Base-by-base conservation (phyloP, 2,113 vertebrate genomes). In the Ellobius talpinus region DNA sequence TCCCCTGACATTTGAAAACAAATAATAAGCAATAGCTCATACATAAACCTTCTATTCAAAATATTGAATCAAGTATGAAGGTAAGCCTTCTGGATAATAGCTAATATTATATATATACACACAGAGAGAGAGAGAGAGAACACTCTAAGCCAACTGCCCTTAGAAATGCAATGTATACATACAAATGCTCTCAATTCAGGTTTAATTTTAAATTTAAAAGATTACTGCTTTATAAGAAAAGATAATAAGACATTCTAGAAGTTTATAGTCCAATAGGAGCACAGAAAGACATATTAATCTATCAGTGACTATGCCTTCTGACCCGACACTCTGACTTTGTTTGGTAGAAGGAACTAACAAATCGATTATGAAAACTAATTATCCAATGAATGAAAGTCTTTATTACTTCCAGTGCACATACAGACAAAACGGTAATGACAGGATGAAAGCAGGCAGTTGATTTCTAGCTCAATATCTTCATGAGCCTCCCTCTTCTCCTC, bases 181-280 rank as follows among this genome's bases (percentile, higher is more conserved):
- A 87, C 14, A 72, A 78, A 72, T 70, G 9, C 33, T 89, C 19
- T 33, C 73, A n/a, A 82, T 77, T 91, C 86, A 88, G 72, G 14
- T 66, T 93, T 96, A 91, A 88, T 29, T 81, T 74, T n/a, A 92
- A 96, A 85, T 68, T 90, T 55, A 74, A 88, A 92, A 73, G 10
- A 74, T 63, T 74, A 19, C 0, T 76, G 7, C 47, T 66, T 84
- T 91, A 68, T 23, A 52, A 39, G 1, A 66, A 47, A 42, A 21
- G 31, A 87, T 13, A 52, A 36, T 68, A 94, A 95, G 10, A 76
- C 65, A 88, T 76, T 81, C 65, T 13, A 72, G n/a, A 29, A 95
- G 42, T 3, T 33, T 33, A 63, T 21, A 68, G 45, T 9, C 21
- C 50, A 55, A 66, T 0, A 36, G 85, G 7, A 87, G 3, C 58